Base-by-base conservation (phyloP, 2,888 invertebrate species). In the Nasonia oneida region DNA sequence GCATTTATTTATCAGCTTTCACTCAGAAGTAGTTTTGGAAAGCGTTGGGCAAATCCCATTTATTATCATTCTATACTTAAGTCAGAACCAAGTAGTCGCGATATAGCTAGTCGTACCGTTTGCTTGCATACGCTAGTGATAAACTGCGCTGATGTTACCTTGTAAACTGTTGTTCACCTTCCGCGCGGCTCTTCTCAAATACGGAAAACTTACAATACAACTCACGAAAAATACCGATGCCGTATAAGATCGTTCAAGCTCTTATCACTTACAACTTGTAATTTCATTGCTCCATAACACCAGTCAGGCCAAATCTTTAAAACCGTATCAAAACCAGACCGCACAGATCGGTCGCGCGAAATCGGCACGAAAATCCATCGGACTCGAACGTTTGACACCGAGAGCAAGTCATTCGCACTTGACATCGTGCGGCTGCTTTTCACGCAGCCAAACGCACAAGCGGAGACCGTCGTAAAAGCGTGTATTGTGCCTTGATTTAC, bases 271-370 rank as follows among this genome's bases (percentile, higher is more conserved):
- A 61, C 2, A 37, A 74, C 1, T 33, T 33, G 1, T 61, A 53
- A 29, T 29, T 71, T 73, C 39, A 15, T 82, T 10, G 15, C 53
- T 1, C 3, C 4, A 37, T 4, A 37, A 37, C 8, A 47, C 15
- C 14, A n/a, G 64, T 33, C 18, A 39, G 12, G 67, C 67, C 76
- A 67, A 82, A 42, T 83, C n/a, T 75, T 76, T 14, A 50, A 75
- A 79, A n/a, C 64, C 37, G 50, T 29, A 39, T 67, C n/a, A 64
- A 84, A 79, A 84, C 64, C 39, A 74, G 78, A 73, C 61, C 64
- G 74, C 33, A 61, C 29, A 29, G 29, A 29, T 29, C 29, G 78
- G 47, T 84, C 64, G 79, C 47, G 57, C 47, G 74, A 23, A 79
- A 57, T 78, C 73, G 39, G 70, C 33, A 42, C 77, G 47, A 50